phyloP scores from a whole-genome alignment of 2,797 vertebrate genomes.

The Holocentrus rufus region DNA sequence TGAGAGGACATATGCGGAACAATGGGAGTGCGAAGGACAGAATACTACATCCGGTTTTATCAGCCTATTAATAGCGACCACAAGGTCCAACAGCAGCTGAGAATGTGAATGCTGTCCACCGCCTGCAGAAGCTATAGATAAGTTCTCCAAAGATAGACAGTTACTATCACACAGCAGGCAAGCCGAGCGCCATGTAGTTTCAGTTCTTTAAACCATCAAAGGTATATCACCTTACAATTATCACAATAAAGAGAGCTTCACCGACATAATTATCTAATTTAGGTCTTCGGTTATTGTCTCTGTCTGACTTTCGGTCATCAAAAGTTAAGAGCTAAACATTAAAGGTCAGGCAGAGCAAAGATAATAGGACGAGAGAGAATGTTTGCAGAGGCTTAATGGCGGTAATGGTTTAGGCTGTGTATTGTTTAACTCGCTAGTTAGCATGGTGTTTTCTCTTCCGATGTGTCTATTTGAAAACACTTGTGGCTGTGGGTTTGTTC shows the following conservation, averaged over 20 bases:
- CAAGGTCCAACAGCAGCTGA: conserved; percentile 76
- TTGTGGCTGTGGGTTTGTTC: not conserved
- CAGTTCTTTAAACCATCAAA: conserved; percentile 28
- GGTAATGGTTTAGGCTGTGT: conserved; percentile 50
- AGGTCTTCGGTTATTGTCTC: conserved; percentile 12
- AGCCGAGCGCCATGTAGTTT: conserved; percentile 22
- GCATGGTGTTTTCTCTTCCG: conserved; percentile 37
- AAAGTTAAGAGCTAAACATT: conserved; percentile 50
- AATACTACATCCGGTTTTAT: conserved; percentile 70
- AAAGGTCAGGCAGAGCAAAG: conserved; percentile 25
- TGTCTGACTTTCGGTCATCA: not conserved
- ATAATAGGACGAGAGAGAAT: conserved; percentile 13
- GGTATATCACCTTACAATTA: not conserved
- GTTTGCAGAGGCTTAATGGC: conserved; percentile 53
- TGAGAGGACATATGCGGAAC: conserved; percentile 54
- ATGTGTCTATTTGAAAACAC: conserved; percentile 20
- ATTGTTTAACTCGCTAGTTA: conserved; percentile 44
- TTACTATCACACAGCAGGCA: conserved; percentile 58
- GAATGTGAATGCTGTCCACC: conserved; percentile 74
- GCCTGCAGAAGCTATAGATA: conserved; percentile 73
- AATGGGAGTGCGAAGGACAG: conserved; percentile 62
- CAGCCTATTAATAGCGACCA: conserved; percentile 69
- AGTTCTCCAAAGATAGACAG: conserved; percentile 71
- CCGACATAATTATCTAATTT: not conserved
- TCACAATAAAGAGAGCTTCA: conserved; percentile 5